phyloP scores from a whole-genome alignment of 2,113 vertebrate species.

The Colaptes auratus region DNA sequence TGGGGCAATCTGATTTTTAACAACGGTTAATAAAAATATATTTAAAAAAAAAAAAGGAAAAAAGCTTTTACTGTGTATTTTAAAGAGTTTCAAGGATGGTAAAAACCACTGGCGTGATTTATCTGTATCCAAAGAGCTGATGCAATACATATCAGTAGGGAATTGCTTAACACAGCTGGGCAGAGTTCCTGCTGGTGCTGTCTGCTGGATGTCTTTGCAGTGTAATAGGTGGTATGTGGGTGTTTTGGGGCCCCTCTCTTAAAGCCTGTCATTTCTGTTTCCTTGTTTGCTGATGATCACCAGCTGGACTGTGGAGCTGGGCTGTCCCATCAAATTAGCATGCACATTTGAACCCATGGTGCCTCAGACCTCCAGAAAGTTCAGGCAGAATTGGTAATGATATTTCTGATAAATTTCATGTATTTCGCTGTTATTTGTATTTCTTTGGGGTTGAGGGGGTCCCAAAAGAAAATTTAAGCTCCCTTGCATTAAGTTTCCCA shows the following conservation, averaged over 20 bases:
- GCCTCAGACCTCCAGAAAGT: not conserved
- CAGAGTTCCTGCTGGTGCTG: not conserved
- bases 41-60: not conserved
- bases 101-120: not conserved
- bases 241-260: not conserved
- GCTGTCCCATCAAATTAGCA: not conserved
- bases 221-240: not conserved
- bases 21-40: not conserved
- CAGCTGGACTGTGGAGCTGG: not conserved
- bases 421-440: not conserved
- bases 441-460: not conserved
- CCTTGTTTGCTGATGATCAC: not conserved
- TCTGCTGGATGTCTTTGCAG: not conserved
- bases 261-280: not conserved
- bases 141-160: slow-evolving; percentile 19
- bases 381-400: not conserved
- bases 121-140: slow-evolving; percentile 3
- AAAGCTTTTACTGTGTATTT: not conserved
- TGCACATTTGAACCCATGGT: not conserved
- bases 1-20: not conserved
- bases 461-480: not conserved
- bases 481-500: not conserved
- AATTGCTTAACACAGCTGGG: slow-evolving; percentile 26
- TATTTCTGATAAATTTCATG: not conserved
- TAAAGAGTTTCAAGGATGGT: slow-evolving; percentile 6